phyloP scores from a whole-genome alignment of 2,888 invertebrate species.

The Nyleta sp. region DNA sequence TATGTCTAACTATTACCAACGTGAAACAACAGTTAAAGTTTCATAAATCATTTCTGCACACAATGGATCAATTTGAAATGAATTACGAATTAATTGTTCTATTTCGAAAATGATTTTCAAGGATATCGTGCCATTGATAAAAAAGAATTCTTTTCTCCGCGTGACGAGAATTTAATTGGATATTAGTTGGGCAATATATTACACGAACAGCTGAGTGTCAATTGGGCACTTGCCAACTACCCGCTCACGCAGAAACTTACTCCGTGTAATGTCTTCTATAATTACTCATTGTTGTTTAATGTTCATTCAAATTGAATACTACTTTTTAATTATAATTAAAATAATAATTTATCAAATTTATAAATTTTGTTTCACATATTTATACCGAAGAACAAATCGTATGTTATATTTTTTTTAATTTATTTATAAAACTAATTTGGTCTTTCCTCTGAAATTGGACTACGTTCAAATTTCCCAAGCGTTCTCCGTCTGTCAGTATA shows the following conservation, averaged over 20 bases:
- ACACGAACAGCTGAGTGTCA: conserved; percentile 34
- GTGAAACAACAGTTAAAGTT: conserved; percentile 22
- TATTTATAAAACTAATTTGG: too few species aligned
- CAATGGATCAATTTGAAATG: conserved; percentile 25
- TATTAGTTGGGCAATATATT: conserved; percentile 46
- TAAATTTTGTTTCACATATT: too few species aligned
- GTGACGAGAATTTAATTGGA: conserved; percentile 38
- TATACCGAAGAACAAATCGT: too few species aligned
- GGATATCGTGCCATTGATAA: not conserved
- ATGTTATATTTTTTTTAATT: too few species aligned
- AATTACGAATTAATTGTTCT: conserved; percentile 20
- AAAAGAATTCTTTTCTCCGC: conserved; percentile 16
- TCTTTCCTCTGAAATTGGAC: too few species aligned
- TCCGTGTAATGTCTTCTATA: conserved; percentile 20
- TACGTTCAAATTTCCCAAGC: too few species aligned
- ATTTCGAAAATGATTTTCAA: conserved; percentile 22
- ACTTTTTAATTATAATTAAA: not conserved
- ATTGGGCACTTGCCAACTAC: conserved; percentile 44
- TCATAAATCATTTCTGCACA: conserved; percentile 25
- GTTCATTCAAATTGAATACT: not conserved
- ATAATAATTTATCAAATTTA: too few species aligned
- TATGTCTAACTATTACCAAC: conserved; percentile 19
- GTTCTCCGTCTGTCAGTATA: too few species aligned
- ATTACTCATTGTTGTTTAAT: conserved; percentile 25
- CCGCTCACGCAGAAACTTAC: conserved; percentile 29